Evolutionary conservation across 2,797 vertebrate genomes (phyloP).

Genomic region (Phataginus tricuspis): DNA sequence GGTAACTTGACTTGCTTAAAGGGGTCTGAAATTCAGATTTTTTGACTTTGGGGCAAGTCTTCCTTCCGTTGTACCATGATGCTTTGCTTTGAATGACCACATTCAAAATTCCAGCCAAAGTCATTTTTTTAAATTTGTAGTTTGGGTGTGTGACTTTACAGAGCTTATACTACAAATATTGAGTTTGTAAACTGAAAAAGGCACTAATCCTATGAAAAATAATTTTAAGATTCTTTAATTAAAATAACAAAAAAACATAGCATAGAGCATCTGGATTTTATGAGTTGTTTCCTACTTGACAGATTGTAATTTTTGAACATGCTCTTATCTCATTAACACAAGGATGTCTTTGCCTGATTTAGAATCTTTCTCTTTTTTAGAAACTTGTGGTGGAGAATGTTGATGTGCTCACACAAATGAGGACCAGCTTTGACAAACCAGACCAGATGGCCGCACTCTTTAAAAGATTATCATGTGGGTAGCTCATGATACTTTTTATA

Average conservation of each 20-base stretch:
- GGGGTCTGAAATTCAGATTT: not conserved
- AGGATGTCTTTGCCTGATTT: conserved; percentile 69
- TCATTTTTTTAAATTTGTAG: not conserved
- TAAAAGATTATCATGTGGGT: conserved; percentile 97
- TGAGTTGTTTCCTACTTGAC: conserved; percentile 69
- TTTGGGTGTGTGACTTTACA: not conserved
- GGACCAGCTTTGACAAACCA: conserved; percentile 99
- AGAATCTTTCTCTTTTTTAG: conserved; percentile 83
- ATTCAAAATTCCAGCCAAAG: conserved; percentile 30
- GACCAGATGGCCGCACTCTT: conserved; percentile 99
- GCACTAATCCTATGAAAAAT: conserved; percentile 3
- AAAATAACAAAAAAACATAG: conserved; percentile 50
- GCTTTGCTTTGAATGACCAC: not conserved
- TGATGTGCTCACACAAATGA: conserved; percentile 98
- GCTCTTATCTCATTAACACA: conserved; percentile 60
- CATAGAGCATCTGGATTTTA: conserved; percentile 63
- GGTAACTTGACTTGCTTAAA: not conserved
- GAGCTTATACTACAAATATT: not conserved
- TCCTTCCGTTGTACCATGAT: not conserved
- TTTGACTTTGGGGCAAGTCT: not conserved
- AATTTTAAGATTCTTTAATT: conserved; percentile 38
- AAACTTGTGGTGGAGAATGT: conserved; percentile 99
- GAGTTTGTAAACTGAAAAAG: conserved; percentile 61
- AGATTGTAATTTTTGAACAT: conserved; percentile 61
- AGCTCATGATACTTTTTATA: conserved; percentile 54